Evolutionary conservation across 2,888 invertebrate species (phyloP).

Genomic region (Archips crataeganus): DNA sequence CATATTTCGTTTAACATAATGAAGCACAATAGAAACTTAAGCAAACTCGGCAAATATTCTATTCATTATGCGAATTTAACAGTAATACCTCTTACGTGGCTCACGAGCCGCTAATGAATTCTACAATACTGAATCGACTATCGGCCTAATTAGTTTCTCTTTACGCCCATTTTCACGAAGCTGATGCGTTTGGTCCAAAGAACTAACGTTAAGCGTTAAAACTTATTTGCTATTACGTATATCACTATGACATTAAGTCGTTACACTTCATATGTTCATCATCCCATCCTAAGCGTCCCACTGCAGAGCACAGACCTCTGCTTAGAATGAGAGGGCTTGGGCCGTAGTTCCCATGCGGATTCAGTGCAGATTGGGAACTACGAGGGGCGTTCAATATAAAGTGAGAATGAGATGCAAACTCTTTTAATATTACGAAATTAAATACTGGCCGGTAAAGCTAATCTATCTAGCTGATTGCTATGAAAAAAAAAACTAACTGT

Average conservation of each 20-base stretch:
- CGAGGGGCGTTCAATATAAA: too few species aligned
- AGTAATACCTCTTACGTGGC: slow-evolving; percentile 59
- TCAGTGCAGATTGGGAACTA: too few species aligned
- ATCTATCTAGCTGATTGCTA: too few species aligned
- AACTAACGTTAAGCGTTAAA: slow-evolving; percentile 50
- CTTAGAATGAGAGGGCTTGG: too few species aligned
- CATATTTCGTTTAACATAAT: slow-evolving; percentile 29
- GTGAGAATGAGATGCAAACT: too few species aligned
- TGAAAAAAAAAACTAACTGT: too few species aligned
- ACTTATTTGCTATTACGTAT: not conserved
- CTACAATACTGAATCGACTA: slow-evolving; percentile 72
- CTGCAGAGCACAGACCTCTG: too few species aligned
- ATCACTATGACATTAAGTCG: not conserved
- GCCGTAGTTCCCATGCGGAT: too few species aligned
- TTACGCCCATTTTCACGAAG: slow-evolving; percentile 67
- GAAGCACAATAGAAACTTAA: slow-evolving; percentile 36
- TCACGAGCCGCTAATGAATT: slow-evolving; percentile 66
- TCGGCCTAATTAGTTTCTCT: slow-evolving; percentile 72
- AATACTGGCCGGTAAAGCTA: too few species aligned
- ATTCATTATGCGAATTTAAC: slow-evolving; percentile 56
- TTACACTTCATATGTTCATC: not conserved
- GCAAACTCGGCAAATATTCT: slow-evolving; percentile 45
- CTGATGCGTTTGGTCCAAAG: slow-evolving; percentile 59
- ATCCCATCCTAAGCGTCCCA: too few species aligned
- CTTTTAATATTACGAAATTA: too few species aligned